These are phyloP conservation scores for Trematomus loennbergii DNA, from an alignment of 2,113 vertebrate species.

Conservation along the genomic window DNA sequence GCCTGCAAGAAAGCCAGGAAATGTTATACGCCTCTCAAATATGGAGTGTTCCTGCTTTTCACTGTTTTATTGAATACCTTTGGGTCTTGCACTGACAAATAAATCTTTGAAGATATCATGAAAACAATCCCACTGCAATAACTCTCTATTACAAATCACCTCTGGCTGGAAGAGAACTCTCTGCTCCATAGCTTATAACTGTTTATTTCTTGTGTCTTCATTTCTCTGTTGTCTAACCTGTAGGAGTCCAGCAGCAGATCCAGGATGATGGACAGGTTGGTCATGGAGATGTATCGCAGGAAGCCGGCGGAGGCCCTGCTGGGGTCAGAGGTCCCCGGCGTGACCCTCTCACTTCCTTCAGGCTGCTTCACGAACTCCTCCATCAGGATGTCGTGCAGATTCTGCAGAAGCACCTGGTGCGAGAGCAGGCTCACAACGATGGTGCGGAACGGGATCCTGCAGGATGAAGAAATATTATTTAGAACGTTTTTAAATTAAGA, in stretches of 20 bases:
- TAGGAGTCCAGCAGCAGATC: conserved; percentile 97
- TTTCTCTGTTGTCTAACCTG: conserved; percentile 56
- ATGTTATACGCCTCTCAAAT: too few relatives aligned
- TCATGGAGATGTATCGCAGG: conserved; percentile 97
- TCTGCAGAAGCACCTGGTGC: conserved; percentile 97
- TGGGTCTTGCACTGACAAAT: too few relatives aligned
- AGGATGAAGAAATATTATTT: not conserved
- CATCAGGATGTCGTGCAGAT: conserved; percentile 94
- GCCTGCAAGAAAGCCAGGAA: too few relatives aligned
- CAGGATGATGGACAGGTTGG: conserved; percentile 95
- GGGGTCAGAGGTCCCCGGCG: conserved; percentile 83
- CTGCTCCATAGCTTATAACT: too few relatives aligned
- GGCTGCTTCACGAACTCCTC: conserved; percentile 95
- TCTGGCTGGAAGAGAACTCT: too few relatives aligned
- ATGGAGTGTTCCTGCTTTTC: too few relatives aligned
- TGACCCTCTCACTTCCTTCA: conserved; percentile 84
- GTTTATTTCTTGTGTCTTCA: too few relatives aligned
- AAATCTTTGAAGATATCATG: too few relatives aligned
- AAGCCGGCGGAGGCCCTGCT: conserved; percentile 89
- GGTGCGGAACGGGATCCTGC: conserved; percentile 95
- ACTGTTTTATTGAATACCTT: too few relatives aligned
- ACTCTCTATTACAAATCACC: too few relatives aligned
- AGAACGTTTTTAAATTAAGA: too few relatives aligned
- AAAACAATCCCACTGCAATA: too few relatives aligned
- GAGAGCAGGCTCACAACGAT: conserved; percentile 97